Evolutionary conservation across 2,888 invertebrate genomes (phyloP), one percentile per base, ranked within the genome.

Genomic region (Rhingia rostrata): DNA sequence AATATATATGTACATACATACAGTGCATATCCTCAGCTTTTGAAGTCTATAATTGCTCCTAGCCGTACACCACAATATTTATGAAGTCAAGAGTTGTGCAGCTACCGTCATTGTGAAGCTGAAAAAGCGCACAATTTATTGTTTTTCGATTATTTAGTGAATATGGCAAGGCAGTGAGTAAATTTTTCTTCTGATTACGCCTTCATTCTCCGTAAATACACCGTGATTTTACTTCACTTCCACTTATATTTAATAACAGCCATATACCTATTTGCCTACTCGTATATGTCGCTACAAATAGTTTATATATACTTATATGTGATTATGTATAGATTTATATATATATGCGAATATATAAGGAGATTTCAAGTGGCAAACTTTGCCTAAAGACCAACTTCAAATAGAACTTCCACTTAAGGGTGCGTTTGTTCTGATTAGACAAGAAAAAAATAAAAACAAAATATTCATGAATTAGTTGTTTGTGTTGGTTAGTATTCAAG

Each of bases 191-290:
- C 39, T n/a, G 56, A 75, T 69, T 69, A 56, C 58, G 51, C 63
- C 63, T 69, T 37, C 56, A 74, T 74, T 69, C 51, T 39, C 63
- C 74, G 58, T 81, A 64, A 73, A 80, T 75, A 69, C 69, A 75
- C 74, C 58, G 75, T 60, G 64, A 64, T 74, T 80, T 70, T 45
- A 64, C 51, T 81, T 69, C 37, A 75, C 81, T 75, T 75, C 63
- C 74, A 75, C 81, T 81, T 75, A 69, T 75, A 81, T 75, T 81
- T 70, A 81, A 75, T 74, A 74, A 81, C 81, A 74, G 63, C 49
- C 56, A 69, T 81, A 69, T 74, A 69, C 69, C 67, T 74, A 74
- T 80, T 63, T 74, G 56, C 56, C 61, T 74, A 56, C 49, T 58
- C 58, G 58, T 39, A 74, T 79, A 74, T 72, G 39, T 58, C 37